These are phyloP conservation scores for Ptychobarbus kaznakovi DNA, from an alignment of 2,797 vertebrate species.

Conservation along the genomic window DNA sequence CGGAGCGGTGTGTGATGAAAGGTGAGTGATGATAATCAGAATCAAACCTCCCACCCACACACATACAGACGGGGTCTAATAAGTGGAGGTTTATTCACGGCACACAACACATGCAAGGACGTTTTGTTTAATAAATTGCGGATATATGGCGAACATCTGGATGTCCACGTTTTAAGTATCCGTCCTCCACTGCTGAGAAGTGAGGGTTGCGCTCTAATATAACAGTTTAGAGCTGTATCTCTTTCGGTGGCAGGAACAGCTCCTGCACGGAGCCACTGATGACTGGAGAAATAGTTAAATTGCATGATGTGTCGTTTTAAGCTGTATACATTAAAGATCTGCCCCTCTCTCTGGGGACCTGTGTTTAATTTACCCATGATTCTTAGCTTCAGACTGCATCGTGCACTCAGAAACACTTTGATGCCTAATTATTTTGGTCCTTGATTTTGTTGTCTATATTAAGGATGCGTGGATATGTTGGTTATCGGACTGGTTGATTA, in stretches of 20 bases:
- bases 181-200: conserved; percentile 40
- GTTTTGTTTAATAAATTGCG: conserved; percentile 61
- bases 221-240: conserved; percentile 50
- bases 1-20: conserved; percentile 57
- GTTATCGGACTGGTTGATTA: not conserved
- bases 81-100: conserved; percentile 61
- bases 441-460: not conserved
- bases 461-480: not conserved
- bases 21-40: conserved; percentile 59
- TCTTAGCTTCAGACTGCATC: not conserved
- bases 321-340: conserved; percentile 5
- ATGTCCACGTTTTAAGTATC: conserved; percentile 51
- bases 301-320: conserved; percentile 28
- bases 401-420: not conserved
- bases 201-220: conserved; percentile 38
- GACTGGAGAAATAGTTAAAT: conserved; percentile 23
- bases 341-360: not conserved
- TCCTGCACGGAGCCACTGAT: not conserved
- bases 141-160: conserved; percentile 59
- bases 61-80: conserved; percentile 56
- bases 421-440: not conserved
- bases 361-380: conserved; percentile 16
- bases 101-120: conserved; percentile 61
- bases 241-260: conserved; percentile 41
- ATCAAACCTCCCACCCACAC: conserved; percentile 53